Evolutionary conservation across 2,888 invertebrate species (phyloP).

Genomic region (Nymphalis urticae): DNA sequence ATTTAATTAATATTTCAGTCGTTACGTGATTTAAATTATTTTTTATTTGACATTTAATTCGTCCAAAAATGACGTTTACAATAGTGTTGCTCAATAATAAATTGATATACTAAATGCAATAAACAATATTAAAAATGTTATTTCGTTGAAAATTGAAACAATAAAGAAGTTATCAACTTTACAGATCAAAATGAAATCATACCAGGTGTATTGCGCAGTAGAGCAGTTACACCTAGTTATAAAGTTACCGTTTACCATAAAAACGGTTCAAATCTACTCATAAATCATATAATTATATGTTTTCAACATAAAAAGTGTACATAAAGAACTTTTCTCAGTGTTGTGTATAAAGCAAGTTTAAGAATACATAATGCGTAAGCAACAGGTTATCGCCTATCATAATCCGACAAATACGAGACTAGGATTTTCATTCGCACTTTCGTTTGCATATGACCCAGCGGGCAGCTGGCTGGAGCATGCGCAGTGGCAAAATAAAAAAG

Average conservation of each 20-base stretch:
- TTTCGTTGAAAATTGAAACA: background rate
- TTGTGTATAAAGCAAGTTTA: slow-evolving; percentile 46
- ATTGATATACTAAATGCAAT: slow-evolving; percentile 27
- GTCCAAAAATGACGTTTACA: slow-evolving; percentile 7
- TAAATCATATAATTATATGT: slow-evolving; percentile 31
- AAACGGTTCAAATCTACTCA: slow-evolving; percentile 14
- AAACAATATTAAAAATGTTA: slow-evolving; percentile 35
- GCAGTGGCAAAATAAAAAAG: slow-evolving; percentile 53
- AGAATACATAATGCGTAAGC: slow-evolving; percentile 69
- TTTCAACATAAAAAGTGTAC: slow-evolving; percentile 17
- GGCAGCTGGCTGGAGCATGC: slow-evolving; percentile 63
- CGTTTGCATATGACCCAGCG: slow-evolving; percentile 64
- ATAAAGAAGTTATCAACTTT: slow-evolving; percentile 11
- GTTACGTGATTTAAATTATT: background rate
- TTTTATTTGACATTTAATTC: slow-evolving; percentile 16
- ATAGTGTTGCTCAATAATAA: slow-evolving; percentile 48
- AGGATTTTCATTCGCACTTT: slow-evolving; percentile 68
- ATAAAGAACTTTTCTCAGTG: slow-evolving; percentile 21
- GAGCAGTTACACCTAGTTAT: slow-evolving; percentile 36
- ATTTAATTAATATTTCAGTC: background rate
- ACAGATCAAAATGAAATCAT: slow-evolving; percentile 31
- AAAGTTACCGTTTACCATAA: slow-evolving; percentile 9
- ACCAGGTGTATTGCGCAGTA: slow-evolving; percentile 51
- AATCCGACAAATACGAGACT: slow-evolving; percentile 74
- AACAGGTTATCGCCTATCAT: slow-evolving; percentile 76